Percentiles rank a stretch among this genome's conserved stretches.
Conservation (phyloP, 1,140 invertebrate species). For the Drosophila ogumai region DNA sequence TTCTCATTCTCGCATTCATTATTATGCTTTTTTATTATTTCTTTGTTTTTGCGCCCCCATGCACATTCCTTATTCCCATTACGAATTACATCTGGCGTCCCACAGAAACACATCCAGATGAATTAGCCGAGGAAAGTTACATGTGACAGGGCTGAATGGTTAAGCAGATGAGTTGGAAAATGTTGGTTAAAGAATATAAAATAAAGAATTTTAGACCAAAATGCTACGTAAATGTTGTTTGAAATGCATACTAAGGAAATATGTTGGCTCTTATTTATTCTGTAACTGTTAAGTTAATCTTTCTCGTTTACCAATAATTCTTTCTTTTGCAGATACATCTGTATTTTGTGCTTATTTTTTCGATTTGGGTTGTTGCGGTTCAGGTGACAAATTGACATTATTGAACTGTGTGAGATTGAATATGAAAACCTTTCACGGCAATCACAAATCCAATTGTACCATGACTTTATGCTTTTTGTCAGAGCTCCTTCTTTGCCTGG, state of each 20-base stretch:
- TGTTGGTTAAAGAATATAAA: neutral
- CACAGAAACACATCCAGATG: slow-evolving; percentile 25
- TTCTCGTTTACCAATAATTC: neutral
- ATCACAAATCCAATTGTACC: slow-evolving; percentile 35
- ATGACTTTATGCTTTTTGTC: slow-evolving; percentile 23
- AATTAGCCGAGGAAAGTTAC: slow-evolving; percentile 21
- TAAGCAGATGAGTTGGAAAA: slow-evolving; percentile 8
- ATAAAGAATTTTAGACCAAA: neutral
- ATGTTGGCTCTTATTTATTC: neutral
- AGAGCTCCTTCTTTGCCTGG: slow-evolving; percentile 1
- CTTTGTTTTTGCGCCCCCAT: slow-evolving; percentile 32
- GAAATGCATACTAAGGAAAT: neutral
- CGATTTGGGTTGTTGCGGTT: neutral
- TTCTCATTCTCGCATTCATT: slow-evolving; percentile 41
- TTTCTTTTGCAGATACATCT: neutral
- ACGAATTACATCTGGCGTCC: slow-evolving; percentile 17
- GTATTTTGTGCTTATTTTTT: neutral
- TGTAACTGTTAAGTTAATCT: neutral
- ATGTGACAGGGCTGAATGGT: neutral
- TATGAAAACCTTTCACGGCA: slow-evolving; percentile 40
- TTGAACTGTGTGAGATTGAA: slow-evolving; percentile 27
- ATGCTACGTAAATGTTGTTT: neutral
- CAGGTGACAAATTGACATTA: slow-evolving; percentile 31
- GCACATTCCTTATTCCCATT: slow-evolving; percentile 14
- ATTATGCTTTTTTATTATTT: slow-evolving; percentile 48